These are phyloP conservation scores for Mechanitis messenoides DNA, from an alignment of 2,888 invertebrate genomes.

Conservation along the genomic window DNA sequence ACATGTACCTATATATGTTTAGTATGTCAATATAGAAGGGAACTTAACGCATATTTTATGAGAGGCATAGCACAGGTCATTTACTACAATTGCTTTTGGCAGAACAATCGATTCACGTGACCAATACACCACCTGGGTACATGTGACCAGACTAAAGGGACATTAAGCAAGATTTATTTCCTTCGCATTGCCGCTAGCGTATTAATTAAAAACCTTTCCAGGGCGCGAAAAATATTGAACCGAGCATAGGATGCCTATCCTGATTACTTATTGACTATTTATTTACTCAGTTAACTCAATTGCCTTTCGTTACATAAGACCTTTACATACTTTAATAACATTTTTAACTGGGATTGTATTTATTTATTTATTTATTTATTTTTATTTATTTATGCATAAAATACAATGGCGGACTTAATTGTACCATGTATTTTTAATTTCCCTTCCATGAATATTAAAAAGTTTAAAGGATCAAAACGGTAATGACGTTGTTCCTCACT, in stretches of 20 bases:
- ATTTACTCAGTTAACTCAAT: too few species aligned
- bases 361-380: too few species aligned
- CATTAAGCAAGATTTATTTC: constrained; percentile 75
- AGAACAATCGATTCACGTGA: constrained; percentile 49
- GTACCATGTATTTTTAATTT: too few species aligned
- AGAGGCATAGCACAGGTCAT: constrained; percentile 11
- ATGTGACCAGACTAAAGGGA: constrained; percentile 64
- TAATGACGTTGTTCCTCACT: constrained; percentile 42
- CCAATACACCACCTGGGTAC: constrained; percentile 48
- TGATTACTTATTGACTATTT: constrained; percentile 41
- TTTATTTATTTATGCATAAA: too few species aligned
- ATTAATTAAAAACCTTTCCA: constrained; percentile 72
- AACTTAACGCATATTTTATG: background rate
- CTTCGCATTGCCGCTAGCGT: constrained; percentile 49
- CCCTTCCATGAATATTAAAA: too few species aligned
- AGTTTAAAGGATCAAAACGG: constrained; percentile 41
- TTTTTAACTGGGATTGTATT: too few species aligned
- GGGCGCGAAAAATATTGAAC: constrained; percentile 33
- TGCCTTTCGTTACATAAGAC: too few species aligned
- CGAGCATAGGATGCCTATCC: constrained; percentile 23
- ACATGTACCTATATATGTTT: too few species aligned
- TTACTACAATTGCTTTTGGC: constrained; percentile 28
- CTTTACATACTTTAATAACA: too few species aligned
- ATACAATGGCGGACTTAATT: too few species aligned
- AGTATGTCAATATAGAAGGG: constrained; percentile 18